Evolutionary conservation across 1,140 invertebrate species (phyloP).

Genomic region (Kradibia gibbosae): DNA sequence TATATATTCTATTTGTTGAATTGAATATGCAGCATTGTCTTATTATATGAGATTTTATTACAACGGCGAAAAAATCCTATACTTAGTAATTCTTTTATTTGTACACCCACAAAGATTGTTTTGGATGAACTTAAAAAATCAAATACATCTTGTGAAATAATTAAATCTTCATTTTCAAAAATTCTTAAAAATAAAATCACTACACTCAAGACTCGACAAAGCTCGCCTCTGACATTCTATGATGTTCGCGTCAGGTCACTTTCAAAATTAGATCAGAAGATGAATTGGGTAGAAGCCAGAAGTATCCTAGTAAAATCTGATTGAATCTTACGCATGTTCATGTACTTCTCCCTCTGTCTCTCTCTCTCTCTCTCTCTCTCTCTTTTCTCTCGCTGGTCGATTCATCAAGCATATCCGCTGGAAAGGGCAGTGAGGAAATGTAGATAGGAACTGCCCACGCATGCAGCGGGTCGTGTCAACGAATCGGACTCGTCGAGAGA

Average conservation of each 20-base stretch:
- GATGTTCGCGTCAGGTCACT: background rate
- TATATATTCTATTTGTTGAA: no score
- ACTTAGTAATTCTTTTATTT: no score
- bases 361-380: background rate
- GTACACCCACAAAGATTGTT: no score
- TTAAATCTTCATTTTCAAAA: no score
- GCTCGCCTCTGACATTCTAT: background rate
- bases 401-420: slow-evolving; percentile 8
- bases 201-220: background rate
- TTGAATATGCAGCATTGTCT: no score
- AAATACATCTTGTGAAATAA: no score
- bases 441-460: slow-evolving; percentile 45
- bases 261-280: slow-evolving; percentile 22
- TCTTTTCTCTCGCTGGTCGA: background rate
- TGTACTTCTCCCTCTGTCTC: background rate
- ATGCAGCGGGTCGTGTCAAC: slow-evolving; percentile 13
- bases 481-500: slow-evolving; percentile 58
- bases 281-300: background rate
- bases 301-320: background rate
- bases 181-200: slow-evolving; percentile 29
- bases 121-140: no score
- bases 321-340: background rate
- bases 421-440: slow-evolving; percentile 36
- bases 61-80: no score
- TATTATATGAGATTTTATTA: no score